These are phyloP conservation scores for Meganola albula DNA, from an alignment of 2,888 invertebrate species.

Conservation along the genomic window DNA sequence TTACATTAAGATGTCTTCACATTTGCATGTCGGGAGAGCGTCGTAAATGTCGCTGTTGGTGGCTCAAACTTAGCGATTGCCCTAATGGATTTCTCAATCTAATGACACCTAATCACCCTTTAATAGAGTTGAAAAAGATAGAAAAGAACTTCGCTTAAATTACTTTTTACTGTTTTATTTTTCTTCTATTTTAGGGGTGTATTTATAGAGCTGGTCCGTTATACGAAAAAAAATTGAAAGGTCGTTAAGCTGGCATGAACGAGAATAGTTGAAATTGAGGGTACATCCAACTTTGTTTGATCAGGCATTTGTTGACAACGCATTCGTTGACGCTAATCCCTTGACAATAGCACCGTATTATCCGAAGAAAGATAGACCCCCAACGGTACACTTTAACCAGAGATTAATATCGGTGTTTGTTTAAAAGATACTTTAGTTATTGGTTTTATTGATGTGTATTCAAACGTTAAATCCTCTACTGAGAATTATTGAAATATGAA, in stretches of 20 bases:
- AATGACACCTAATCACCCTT: constrained; percentile 63
- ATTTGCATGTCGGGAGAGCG: constrained; percentile 69
- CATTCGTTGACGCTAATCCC: constrained; percentile 75
- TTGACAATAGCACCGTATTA: constrained; percentile 68
- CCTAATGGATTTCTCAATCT: constrained; percentile 72
- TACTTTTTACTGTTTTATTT: constrained; percentile 38
- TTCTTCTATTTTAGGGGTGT: constrained; percentile 26
- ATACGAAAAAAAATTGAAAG: constrained; percentile 35
- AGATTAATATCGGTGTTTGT: constrained; percentile 60
- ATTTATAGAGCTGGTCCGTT: constrained; percentile 34
- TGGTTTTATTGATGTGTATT: constrained; percentile 36
- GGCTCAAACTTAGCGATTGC: constrained; percentile 64
- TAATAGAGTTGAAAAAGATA: constrained; percentile 67
- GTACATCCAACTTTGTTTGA: constrained; percentile 66
- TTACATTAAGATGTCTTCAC: constrained; percentile 63
- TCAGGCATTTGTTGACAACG: constrained; percentile 74
- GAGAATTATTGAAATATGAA: too few species aligned
- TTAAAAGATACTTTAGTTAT: constrained; percentile 50
- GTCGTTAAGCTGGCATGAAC: constrained; percentile 51
- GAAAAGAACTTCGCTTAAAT: constrained; percentile 52
- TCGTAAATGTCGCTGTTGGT: constrained; percentile 68
- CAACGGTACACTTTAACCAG: constrained; percentile 53
- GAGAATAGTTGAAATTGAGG: constrained; percentile 54
- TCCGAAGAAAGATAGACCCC: constrained; percentile 43
- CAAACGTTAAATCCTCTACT: constrained; percentile 31